Percentiles rank a stretch among this genome's conserved stretches.
phyloP scores from a whole-genome alignment of 2,888 invertebrate species.

The Mayetiola destructor region DNA sequence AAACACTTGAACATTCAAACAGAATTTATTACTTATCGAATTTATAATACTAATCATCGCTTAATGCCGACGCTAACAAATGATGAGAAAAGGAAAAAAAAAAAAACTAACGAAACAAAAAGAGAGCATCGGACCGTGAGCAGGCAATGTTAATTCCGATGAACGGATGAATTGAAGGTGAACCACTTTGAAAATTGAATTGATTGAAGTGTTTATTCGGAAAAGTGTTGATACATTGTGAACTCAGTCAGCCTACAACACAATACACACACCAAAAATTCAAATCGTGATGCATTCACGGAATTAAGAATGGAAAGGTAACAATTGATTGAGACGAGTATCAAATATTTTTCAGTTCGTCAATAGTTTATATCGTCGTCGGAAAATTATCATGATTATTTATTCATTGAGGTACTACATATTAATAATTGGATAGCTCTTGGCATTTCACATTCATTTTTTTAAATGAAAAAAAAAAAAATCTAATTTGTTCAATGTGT shows the following conservation, averaged over 20 bases:
- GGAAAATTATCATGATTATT: no score
- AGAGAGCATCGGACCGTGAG: not conserved
- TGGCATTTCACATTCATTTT: no score
- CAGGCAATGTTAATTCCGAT: not conserved
- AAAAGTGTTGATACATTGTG: constrained; percentile 9
- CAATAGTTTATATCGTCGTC: no score
- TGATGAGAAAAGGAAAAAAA: not conserved
- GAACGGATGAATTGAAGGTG: not conserved
- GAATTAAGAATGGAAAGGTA: no score
- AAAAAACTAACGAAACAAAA: not conserved
- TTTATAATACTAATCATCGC: constrained; percentile 8
- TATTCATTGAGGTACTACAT: no score
- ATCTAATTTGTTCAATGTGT: no score
- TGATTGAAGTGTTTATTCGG: constrained; percentile 1
- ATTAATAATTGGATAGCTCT: no score
- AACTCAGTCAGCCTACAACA: not conserved
- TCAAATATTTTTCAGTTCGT: no score
- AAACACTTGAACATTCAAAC: not conserved
- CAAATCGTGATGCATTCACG: no score
- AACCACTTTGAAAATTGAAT: constrained; percentile 1
- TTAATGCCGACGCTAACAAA: not conserved
- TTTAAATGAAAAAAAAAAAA: no score
- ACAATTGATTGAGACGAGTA: no score
- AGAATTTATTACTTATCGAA: constrained; percentile 4
- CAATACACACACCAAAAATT: not conserved